phyloP scores from a whole-genome alignment of 2,888 invertebrate genomes.

The Zeuzera pyrina region DNA sequence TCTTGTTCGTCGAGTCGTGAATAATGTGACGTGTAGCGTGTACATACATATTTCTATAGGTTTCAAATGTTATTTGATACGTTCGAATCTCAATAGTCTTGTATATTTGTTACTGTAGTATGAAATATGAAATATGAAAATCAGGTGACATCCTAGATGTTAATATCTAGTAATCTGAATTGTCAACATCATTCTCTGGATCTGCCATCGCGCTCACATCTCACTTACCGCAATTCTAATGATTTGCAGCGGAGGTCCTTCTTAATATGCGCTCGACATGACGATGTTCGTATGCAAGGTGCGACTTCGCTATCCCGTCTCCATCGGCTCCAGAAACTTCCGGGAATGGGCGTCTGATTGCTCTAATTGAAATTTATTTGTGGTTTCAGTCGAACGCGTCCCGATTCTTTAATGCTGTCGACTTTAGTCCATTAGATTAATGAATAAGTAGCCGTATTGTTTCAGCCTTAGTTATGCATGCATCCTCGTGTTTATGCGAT shows the following conservation, averaged over 20 bases:
- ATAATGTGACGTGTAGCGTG: too few species aligned
- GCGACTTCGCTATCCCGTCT: conserved; percentile 40
- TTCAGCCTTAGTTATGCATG: conserved; percentile 47
- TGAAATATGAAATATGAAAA: too few species aligned
- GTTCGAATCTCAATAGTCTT: too few species aligned
- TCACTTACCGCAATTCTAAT: conserved; percentile 65
- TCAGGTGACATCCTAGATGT: conserved; percentile 30
- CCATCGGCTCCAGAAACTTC: conserved; percentile 50
- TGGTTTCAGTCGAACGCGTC: conserved; percentile 27
- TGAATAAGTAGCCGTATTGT: conserved; percentile 23
- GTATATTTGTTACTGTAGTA: too few species aligned
- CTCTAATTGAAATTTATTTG: conserved; percentile 67
- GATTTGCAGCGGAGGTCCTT: conserved; percentile 61
- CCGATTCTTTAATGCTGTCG: conserved; percentile 40
- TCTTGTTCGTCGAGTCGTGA: conserved; percentile 30
- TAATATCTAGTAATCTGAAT: conserved; percentile 44
- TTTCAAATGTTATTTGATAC: too few species aligned
- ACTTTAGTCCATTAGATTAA: conserved; percentile 14
- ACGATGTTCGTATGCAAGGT: conserved; percentile 46
- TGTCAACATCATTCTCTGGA: conserved; percentile 46
- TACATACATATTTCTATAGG: too few species aligned
- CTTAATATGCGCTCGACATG: conserved; percentile 54
- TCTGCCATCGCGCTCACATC: conserved; percentile 55
- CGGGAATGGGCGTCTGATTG: conserved; percentile 51
- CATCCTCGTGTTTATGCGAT: conserved; percentile 53